Percentiles rank a stretch among this genome's conserved stretches.
Conservation (phyloP, 2,797 vertebrate species). For the Potorous gilbertii region DNA sequence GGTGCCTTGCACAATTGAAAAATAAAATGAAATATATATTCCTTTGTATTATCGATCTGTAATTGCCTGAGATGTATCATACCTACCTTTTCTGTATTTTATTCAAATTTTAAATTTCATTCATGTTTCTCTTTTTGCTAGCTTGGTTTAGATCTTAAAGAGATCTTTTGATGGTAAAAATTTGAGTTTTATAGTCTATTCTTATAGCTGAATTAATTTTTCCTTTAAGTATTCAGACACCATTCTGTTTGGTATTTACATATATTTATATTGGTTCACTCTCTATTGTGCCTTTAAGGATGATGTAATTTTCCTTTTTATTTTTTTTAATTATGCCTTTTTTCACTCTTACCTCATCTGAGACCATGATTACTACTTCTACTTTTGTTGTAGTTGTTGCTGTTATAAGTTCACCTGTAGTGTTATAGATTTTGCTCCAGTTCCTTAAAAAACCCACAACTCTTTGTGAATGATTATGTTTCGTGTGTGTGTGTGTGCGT, state of each 20-base stretch:
- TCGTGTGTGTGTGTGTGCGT: too few relatives aligned
- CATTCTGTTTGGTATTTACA: background rate
- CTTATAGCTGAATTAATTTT: background rate
- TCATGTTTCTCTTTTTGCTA: background rate
- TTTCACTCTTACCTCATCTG: background rate
- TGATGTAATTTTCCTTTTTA: background rate
- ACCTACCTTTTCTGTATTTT: background rate
- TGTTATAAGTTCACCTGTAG: background rate
- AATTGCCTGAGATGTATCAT: background rate
- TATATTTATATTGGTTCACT: background rate
- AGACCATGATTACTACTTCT: background rate
- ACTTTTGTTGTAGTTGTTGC: background rate
- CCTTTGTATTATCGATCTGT: background rate
- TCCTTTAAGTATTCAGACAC: background rate
- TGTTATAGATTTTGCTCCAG: background rate
- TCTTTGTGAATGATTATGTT: background rate
- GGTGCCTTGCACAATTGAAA: background rate
- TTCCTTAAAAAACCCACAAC: background rate
- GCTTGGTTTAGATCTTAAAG: background rate
- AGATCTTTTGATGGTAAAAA: background rate
- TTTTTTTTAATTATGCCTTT: background rate
- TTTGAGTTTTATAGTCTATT: background rate
- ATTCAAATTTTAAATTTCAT: background rate
- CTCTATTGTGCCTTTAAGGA: background rate
- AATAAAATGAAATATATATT: background rate